Evolutionary conservation across 2,888 invertebrate genomes (phyloP), one percentile per base, ranked within the genome.

Genomic region (Dryadula phaetusa): DNA sequence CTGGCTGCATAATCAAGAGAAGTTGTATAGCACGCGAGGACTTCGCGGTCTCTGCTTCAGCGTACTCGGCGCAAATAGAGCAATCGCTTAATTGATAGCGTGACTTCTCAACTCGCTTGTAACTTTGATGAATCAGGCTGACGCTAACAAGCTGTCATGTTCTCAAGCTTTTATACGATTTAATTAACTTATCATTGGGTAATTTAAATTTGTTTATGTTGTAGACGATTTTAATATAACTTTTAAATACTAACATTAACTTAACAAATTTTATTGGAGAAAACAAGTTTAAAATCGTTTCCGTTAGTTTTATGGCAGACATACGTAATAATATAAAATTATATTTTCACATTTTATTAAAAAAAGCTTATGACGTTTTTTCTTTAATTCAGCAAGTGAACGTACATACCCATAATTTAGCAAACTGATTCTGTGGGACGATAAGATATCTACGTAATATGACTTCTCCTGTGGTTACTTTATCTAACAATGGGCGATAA

Each of bases 401-500:
- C 18, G 14, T 10, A 8, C n/a, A 20, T 12, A 20, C 34, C 18
- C 18, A n/a, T 8, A 20, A 22, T 37, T 37, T 37, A n/a, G 14
- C 7, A 54, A 22, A 6, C 54, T 34, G 32, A 34, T 37, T 54
- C 34, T 37, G 6, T 14, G 14, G 37, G 34, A n/a, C 18, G 7
- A 37, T 22, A 37, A 54, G 54, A 54, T 37, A 37, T 54, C 37
- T 64, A 58, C 28, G 16, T 64, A 58, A 49, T 58, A 40, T 37
- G 64, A 37, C 18, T 18, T 58, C 40, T 64, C 58, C 56, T 37
- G 28, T n/a, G 63, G 63, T 58, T 49, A 58, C 46, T 63, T 47
- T 64, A 61, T 70, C 70, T 63, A 62, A 72, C 66, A 83, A 82
- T 79, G 81, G 75, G 71, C 72, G 76, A 75, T 77, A 77, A 76